phyloP scores from a whole-genome alignment of 2,113 vertebrate genomes.

The Gambusia holbrooki region DNA sequence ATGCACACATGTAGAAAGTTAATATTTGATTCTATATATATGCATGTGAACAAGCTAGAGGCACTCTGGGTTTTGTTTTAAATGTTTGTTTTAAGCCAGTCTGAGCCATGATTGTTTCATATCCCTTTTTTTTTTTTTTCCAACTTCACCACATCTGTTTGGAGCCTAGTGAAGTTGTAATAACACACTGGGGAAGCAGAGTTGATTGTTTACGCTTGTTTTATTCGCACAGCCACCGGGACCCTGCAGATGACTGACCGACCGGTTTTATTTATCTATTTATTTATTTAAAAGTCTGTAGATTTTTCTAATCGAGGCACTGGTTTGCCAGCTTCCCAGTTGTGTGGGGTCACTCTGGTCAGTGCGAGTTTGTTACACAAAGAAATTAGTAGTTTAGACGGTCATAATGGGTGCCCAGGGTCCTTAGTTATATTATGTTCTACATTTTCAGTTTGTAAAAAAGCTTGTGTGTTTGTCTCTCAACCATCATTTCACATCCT shows the following conservation, averaged over 20 bases:
- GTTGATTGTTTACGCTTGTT: constrained; percentile 56
- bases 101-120: constrained; percentile 25
- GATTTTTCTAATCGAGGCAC: constrained; percentile 27
- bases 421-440: neutral
- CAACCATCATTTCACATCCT: neutral
- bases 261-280: constrained; percentile 82
- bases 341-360: constrained; percentile 36
- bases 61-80: neutral
- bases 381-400: constrained; percentile 14
- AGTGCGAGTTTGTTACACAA: neutral
- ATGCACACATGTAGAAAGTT: neutral
- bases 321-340: constrained; percentile 31
- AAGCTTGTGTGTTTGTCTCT: neutral
- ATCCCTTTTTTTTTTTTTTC: neutral
- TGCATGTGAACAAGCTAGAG: constrained; percentile 3
- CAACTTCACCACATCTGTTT: neutral
- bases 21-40: constrained; percentile 7
- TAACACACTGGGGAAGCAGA: constrained; percentile 14
- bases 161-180: constrained; percentile 14
- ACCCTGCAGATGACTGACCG: constrained; percentile 49
- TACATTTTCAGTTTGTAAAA: neutral
- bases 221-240: constrained; percentile 23
- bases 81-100: neutral
- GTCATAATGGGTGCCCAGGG: constrained; percentile 6
- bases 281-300: constrained; percentile 80